Conservation (phyloP, 2,797 vertebrate genomes). For the Pseudochaenichthys georgianus region DNA sequence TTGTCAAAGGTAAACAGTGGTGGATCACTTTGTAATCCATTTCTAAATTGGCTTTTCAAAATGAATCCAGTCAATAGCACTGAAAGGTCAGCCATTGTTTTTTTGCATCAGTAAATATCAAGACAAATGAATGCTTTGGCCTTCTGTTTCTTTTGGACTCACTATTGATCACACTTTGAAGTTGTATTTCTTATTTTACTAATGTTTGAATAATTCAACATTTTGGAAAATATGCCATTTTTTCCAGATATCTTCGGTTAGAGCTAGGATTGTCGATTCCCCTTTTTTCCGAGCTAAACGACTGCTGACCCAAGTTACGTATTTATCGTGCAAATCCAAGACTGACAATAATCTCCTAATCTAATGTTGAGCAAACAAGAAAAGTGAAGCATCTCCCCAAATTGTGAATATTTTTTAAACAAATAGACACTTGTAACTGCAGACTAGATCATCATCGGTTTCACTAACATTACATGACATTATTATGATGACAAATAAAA, state of each 20-base stretch:
- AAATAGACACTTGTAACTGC: no score
- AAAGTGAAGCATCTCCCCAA: not conserved
- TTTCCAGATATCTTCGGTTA: not conserved
- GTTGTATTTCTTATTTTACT: not conserved
- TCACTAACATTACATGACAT: not conserved
- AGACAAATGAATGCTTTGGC: constrained; percentile 8
- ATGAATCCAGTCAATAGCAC: constrained; percentile 34
- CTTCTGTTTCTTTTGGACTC: constrained; percentile 18
- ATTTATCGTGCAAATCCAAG: no score
- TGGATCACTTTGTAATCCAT: constrained; percentile 23
- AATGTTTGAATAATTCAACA: not conserved
- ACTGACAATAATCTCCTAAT: no score
- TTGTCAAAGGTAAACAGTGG: constrained; percentile 33
- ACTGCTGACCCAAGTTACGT: no score
- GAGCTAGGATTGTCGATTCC: not conserved
- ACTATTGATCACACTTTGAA: not conserved
- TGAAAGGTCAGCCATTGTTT: constrained; percentile 41
- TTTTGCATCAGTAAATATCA: constrained; percentile 13
- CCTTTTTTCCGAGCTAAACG: not conserved
- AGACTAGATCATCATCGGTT: not conserved
- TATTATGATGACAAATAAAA: not conserved
- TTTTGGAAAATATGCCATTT: not conserved
- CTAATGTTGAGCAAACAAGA: no score
- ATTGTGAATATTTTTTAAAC: no score
- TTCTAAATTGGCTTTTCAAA: constrained; percentile 26